These are phyloP conservation scores for Petaurus breviceps DNA, from an alignment of 2,113 vertebrate species.

Conservation along the genomic window DNA sequence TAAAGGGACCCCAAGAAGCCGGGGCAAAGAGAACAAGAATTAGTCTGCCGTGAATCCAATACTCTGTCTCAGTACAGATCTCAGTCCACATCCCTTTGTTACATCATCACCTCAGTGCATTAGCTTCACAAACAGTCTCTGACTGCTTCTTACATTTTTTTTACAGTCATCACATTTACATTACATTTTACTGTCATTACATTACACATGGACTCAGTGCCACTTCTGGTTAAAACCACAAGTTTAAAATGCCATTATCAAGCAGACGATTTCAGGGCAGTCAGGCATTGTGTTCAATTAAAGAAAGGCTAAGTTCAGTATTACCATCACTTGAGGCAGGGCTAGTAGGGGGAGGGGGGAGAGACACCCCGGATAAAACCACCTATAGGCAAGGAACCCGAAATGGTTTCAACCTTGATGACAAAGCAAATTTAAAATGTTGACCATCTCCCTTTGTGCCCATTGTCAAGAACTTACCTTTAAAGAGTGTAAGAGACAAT, in stretches of 20 bases:
- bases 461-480: conserved; percentile 49
- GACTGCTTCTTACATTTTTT: not conserved
- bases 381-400: conserved; percentile 41
- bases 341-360: not conserved
- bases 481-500: conserved; percentile 60
- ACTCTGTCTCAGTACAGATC: not conserved
- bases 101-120: conserved; percentile 4
- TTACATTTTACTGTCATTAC: not conserved
- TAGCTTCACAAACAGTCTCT: conserved; percentile 3
- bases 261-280: conserved; percentile 42
- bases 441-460: conserved; percentile 31
- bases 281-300: conserved; percentile 45
- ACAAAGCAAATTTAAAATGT: conserved; percentile 45
- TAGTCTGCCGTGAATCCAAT: not conserved
- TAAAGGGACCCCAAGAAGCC: not conserved
- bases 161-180: not conserved
- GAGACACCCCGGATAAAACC: conserved; percentile 12
- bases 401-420: conserved; percentile 47
- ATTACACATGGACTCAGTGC: not conserved
- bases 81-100: conserved; percentile 1
- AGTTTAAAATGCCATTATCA: conserved; percentile 52
- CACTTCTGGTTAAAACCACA: conserved; percentile 12
- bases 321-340: not conserved
- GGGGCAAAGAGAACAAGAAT: not conserved
- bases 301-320: conserved; percentile 51